Percentiles rank a stretch among this genome's conserved stretches.
Evolutionary conservation across 2,113 vertebrate genomes (phyloP).

Genomic region (Phalacrocorax aristotelis): DNA sequence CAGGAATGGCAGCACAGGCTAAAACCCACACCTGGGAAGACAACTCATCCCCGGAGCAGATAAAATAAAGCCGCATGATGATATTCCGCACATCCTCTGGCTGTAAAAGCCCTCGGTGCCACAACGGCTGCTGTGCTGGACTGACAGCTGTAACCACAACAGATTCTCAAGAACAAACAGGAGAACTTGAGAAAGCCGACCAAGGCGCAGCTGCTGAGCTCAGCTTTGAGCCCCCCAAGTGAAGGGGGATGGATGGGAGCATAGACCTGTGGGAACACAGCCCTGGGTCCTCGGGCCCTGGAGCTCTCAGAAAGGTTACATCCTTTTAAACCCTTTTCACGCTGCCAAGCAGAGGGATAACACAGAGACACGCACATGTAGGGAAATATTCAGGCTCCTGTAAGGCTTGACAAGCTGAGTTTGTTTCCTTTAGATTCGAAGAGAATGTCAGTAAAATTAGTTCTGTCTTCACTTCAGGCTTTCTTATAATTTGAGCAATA

Average conservation of each 20-base stretch:
- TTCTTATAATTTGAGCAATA: neutral
- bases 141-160: neutral
- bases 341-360: neutral
- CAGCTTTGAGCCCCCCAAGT: neutral
- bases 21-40: neutral
- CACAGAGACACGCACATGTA: neutral
- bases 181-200: neutral
- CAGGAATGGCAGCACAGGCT: neutral
- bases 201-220: neutral
- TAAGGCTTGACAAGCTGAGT: neutral
- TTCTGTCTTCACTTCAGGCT: neutral
- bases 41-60: neutral
- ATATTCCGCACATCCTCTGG: neutral
- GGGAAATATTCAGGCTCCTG: neutral
- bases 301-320: neutral
- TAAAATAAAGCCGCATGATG: rapidly evolving
- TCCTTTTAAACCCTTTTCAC: neutral
- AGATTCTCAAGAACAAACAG: neutral
- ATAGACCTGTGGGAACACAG: neutral
- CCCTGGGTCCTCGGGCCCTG: no score
- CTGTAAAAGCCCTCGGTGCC: neutral
- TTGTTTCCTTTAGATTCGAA: neutral
- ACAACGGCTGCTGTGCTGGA: neutral
- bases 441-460: neutral
- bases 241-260: neutral